These are phyloP conservation scores for Caretta caretta DNA, from an alignment of 2,113 vertebrate species.

Conservation along the genomic window DNA sequence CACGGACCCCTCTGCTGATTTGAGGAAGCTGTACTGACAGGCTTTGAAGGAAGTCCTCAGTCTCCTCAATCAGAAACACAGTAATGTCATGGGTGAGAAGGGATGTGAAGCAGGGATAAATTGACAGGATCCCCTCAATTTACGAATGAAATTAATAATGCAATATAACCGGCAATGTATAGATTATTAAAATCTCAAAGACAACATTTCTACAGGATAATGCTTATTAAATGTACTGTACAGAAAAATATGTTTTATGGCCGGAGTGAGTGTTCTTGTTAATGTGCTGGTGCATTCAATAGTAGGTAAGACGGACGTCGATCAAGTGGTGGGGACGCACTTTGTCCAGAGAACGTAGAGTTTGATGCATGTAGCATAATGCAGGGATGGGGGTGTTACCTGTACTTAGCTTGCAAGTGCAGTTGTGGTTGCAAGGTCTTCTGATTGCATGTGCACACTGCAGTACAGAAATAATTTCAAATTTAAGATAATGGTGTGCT, in stretches of 20 bases:
- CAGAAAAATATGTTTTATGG: background rate
- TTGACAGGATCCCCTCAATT: background rate
- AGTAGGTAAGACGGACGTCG: background rate
- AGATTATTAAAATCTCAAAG: background rate
- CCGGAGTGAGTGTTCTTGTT: background rate
- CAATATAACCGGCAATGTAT: background rate
- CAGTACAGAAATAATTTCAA: conserved; percentile 1
- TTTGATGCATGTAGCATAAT: background rate
- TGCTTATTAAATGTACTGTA: background rate
- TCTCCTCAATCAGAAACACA: background rate
- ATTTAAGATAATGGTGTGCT: conserved; percentile 5
- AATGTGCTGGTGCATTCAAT: background rate
- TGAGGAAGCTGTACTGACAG: background rate
- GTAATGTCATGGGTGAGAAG: background rate
- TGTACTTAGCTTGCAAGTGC: background rate
- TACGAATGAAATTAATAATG: background rate
- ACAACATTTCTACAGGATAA: background rate
- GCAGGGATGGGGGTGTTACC: background rate
- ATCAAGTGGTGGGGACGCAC: background rate
- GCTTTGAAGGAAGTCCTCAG: background rate
- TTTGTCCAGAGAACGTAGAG: background rate
- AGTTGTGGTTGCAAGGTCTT: background rate
- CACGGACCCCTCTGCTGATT: background rate
- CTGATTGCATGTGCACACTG: background rate
- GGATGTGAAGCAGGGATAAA: background rate